A percentile compares a stretch with the other conserved stretches of the same genome.
Conservation (phyloP, 1,140 invertebrate species). For the Phymastichus coffea region DNA sequence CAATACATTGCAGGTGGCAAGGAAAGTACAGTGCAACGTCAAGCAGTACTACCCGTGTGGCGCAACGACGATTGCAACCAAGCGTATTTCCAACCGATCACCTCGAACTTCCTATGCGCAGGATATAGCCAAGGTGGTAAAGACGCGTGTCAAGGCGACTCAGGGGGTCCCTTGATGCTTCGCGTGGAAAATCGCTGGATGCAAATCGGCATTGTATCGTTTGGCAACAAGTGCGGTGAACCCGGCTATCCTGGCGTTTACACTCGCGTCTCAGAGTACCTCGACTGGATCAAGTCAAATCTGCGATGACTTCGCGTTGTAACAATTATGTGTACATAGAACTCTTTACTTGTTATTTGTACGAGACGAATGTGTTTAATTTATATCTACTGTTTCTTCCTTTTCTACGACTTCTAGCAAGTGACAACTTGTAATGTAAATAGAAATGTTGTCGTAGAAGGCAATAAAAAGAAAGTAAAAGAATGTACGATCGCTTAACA, state of each 20-base stretch:
- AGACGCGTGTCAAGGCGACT: constrained; percentile 82
- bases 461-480: too few relatives aligned
- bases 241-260: constrained; percentile 84
- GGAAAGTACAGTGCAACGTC: constrained; percentile 79
- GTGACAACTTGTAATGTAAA: too few relatives aligned
- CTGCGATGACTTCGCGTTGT: constrained; percentile 25
- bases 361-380: too few relatives aligned
- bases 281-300: constrained; percentile 63
- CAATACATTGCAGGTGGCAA: constrained; percentile 70
- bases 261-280: constrained; percentile 65
- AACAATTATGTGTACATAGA: too few relatives aligned
- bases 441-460: too few relatives aligned
- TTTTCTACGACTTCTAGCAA: too few relatives aligned
- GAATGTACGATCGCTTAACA: too few relatives aligned
- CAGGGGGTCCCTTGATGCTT: constrained; percentile 83
- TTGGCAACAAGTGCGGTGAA: constrained; percentile 88
- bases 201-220: constrained; percentile 87
- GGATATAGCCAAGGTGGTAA: constrained; percentile 87
- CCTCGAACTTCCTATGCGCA: constrained; percentile 86
- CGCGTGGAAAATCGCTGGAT: constrained; percentile 74
- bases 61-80: constrained; percentile 86
- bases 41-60: constrained; percentile 86
- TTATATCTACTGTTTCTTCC: too few relatives aligned
- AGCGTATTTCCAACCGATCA: constrained; percentile 90
- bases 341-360: too few relatives aligned